Evolutionary conservation across 2,113 vertebrate species (phyloP), one percentile per base, ranked within the genome.

Genomic region (Circaetus gallicus): DNA sequence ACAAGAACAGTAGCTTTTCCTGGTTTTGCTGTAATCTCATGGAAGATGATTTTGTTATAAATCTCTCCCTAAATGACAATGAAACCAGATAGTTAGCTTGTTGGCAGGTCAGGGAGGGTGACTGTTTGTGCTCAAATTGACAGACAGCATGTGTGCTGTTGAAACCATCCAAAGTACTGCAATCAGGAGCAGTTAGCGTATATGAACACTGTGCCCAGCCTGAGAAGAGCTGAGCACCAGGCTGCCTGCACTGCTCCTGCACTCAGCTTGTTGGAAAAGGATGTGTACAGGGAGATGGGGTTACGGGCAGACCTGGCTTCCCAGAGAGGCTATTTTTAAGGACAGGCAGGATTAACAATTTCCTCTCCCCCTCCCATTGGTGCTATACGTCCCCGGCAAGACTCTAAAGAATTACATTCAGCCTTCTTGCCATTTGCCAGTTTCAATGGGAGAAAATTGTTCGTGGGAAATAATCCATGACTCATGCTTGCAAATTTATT

Each of bases 381-480:
- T 43, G 47, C 34, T 77, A 55, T 42, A 40, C 26, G 59, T 40
- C 20, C 38, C 29, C 0, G 1, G 29, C 2, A 47, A 77, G 36
- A 91, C 26, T 43, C 34, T 70, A 24, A 89, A 81, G 13, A 56
- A 84, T 53, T 45, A 52, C 24, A 78, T 67, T 87, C 34, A 76
- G 43, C 72, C 34, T 80, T 76, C 56, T 78, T 69, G 74, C 26
- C 21, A 31, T 76, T 93, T 91, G n/a, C 25, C 56, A 47, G 13
- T 76, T 96, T 93, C 0, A 2, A 70, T 3, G 4, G 20, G 17
- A 84, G 32, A 95, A 95, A 91, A 71, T 15, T 52, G 18, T 81
- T 93, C 26, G 74, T 61, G 47, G 52, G 52, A 85, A 93, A 85
- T 34, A 89, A 91, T 47, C 31, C 34, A 67, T 93, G 74, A 96